Percentiles rank a stretch among this genome's conserved stretches.
Evolutionary conservation across 92 coral and sea anemone species (phyloP).

Genomic region (Porites cylindrica): DNA sequence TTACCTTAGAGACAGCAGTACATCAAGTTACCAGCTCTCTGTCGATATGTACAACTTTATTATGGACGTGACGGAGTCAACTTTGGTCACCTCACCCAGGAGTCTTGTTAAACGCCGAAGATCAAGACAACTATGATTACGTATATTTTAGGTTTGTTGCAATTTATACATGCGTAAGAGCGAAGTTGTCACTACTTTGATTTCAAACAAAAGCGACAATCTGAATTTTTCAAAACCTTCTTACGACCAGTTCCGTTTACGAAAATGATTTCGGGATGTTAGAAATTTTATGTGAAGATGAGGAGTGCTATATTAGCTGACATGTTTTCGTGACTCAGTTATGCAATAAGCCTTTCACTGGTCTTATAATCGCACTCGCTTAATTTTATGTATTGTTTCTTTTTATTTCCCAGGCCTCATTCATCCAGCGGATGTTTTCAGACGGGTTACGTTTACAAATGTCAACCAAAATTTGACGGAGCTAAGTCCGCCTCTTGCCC

Average conservation of each 20-base stretch:
- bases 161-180: no score
- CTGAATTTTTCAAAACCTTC: no score
- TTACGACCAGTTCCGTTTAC: background rate
- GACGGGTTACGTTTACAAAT: slow-evolving; percentile 68
- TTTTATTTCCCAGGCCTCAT: slow-evolving; percentile 59
- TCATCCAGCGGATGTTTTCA: slow-evolving; percentile 59
- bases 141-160: slow-evolving; percentile 71
- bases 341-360: background rate
- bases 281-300: no score
- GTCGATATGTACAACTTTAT: slow-evolving; percentile 41
- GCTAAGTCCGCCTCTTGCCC: slow-evolving; percentile 48
- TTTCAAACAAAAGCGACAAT: no score
- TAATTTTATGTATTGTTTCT: background rate
- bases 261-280: background rate
- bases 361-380: no score
- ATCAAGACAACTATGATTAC: slow-evolving; percentile 69
- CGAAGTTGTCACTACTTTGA: no score
- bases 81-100: slow-evolving; percentile 66
- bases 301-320: no score
- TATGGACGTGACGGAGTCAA: slow-evolving; percentile 33
- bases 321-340: no score
- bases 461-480: slow-evolving; percentile 47
- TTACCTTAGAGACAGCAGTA: slow-evolving; percentile 1
- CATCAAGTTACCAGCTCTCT: slow-evolving; percentile 33
- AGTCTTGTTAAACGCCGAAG: slow-evolving; percentile 60